Evolutionary conservation across 2,113 vertebrate species (phyloP), one percentile per base, ranked within the genome.

Genomic region (Excalfactoria chinensis): DNA sequence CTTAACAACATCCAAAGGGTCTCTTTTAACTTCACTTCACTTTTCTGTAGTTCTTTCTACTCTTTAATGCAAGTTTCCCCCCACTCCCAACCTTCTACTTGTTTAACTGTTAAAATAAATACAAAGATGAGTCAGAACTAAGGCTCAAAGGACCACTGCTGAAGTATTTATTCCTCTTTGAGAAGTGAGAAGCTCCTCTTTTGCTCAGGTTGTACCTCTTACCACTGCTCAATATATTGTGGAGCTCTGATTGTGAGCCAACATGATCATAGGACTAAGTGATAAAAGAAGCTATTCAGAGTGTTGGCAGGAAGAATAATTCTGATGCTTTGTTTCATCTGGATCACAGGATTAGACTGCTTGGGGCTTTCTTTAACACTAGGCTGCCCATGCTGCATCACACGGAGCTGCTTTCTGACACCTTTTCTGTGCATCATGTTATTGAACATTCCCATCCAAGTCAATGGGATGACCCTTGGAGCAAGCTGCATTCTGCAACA

Each of bases 201-300:
- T 73, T 84, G 82, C 91, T 51, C 84, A 91, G 77, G 84, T 93
- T 88, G 48, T 75, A 68, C 67, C 22, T 78, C 79, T 75, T 40
- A 62, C 37, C 40, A 56, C 51, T 83, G 59, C 48, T 90, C 51
- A 77, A 69, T 19, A 78, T 43, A 82, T 62, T 75, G 83, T 78
- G 69, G 73, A 86, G 64, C 74, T 53, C 69, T 37, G 73, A 67
- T 70, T 49, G 66, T 7, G 23, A 93, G 88, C 88, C 90, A 96
- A 69, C 62, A 58, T 1, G 3, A 84, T 78, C 86, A 81, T 0
- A 93, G 69, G 76, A 93, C 73, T 58, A 48, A 26, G 6, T 25
- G 86, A 92, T 72, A 96, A 94, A 91, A 84, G 90, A 53, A 93
- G 40, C 77, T 86, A 72, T 91, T 95, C 81, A 85, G 86, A 81